Evolutionary conservation across 2,797 vertebrate genomes (phyloP), one percentile per base, ranked within the genome.

Genomic region (Danio tinwini): DNA sequence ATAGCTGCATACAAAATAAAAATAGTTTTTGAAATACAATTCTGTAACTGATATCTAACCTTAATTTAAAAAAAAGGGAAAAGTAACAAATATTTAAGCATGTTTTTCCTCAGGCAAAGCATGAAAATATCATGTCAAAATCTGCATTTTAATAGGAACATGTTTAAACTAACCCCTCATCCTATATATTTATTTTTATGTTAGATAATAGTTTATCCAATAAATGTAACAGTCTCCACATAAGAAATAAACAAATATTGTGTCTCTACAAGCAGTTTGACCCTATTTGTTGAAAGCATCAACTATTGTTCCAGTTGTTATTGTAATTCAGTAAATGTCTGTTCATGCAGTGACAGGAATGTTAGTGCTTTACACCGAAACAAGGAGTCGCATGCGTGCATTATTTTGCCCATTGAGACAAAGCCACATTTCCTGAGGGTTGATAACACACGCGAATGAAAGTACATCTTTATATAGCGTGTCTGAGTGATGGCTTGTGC

Each of bases 351-450:
- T 21, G 58, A 69, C 21, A 16, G 69, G 19, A 40, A 10, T 29
- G 40, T 39, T 39, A 21, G 16, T 9, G n/a, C 52, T 85, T 74
- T 83, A n/a, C 37, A 71, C 10, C 14, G 78, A 76, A 87, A 90
- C 82, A 79, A 74, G 67, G 45, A 87, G 78, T 89, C 82, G 75
- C 42, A 78, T 77, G 82, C 84, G 62, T 21, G 71, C 55, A 77
- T 86, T 67, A 81, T 78, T 69, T 19, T 55, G 61, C 73, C 70
- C 64, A 39, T 13, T 74, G 52, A 68, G 40, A 69, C 62, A 37
- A 67, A 55, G 80, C 19, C 52, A 44, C 74, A 82, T 77, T 82
- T 85, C 77, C 81, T 83, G 71, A 52, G 61, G 14, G 53, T 74
- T 74, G 71, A 76, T 39, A 68, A 79, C 5, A 68, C 65, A 71